phyloP scores from a whole-genome alignment of 2,113 vertebrate genomes.

The Odontesthes bonariensis region DNA sequence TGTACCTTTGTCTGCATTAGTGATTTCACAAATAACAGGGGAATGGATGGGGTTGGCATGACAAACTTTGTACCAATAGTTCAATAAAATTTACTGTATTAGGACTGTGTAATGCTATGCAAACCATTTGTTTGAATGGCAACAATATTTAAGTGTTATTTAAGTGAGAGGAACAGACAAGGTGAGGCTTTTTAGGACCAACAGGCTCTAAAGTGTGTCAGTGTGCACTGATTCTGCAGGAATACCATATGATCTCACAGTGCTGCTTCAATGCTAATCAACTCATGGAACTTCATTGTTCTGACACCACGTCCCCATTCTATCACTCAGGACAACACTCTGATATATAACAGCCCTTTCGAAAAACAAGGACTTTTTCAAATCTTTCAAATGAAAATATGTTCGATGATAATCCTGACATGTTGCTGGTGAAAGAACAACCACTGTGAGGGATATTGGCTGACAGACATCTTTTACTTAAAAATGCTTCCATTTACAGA shows the following conservation, averaged over 20 bases:
- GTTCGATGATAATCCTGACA: not conserved
- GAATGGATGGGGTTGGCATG: no score
- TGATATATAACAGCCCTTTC: constrained; percentile 42
- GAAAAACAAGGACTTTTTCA: constrained; percentile 28
- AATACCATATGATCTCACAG: constrained; percentile 37
- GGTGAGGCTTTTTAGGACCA: not conserved
- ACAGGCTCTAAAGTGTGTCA: constrained; percentile 1
- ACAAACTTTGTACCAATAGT: no score
- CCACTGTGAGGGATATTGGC: not conserved
- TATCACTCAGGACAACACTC: constrained; percentile 49
- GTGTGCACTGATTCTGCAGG: constrained; percentile 15
- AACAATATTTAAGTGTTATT: not conserved
- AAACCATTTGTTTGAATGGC: no score
- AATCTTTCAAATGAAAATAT: not conserved
- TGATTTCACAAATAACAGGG: no score
- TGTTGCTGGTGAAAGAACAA: constrained; percentile 24
- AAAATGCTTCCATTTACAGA: constrained; percentile 21
- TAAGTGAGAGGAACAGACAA: not conserved
- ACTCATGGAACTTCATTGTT: constrained; percentile 45
- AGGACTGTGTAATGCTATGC: no score
- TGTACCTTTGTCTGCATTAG: no score
- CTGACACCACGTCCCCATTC: constrained; percentile 66
- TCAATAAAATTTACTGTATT: no score
- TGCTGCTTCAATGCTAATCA: constrained; percentile 50
- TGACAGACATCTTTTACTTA: constrained; percentile 20